A percentile compares a stretch with the other conserved stretches of the same genome.
Conservation (phyloP, 2,888 invertebrate species). For the Apamea epomidion region DNA sequence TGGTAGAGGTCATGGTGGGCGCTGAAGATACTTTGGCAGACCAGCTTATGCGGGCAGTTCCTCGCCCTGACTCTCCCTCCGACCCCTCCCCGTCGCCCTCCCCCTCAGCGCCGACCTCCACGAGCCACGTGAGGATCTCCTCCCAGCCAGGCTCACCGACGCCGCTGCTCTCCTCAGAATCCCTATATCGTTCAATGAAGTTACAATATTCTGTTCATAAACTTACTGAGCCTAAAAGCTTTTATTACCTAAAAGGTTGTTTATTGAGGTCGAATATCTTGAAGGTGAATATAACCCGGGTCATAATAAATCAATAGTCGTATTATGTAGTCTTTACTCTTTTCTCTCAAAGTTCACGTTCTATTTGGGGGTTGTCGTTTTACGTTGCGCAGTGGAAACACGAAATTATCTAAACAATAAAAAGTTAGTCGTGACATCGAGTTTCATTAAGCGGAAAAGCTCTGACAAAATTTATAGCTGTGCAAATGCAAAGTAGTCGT, state of each 20-base stretch:
- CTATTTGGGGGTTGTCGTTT: constrained; percentile 57
- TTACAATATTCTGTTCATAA: constrained; percentile 62
- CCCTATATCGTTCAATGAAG: constrained; percentile 70
- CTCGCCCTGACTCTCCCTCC: constrained; percentile 92
- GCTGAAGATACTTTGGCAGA: constrained; percentile 90
- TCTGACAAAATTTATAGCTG: constrained; percentile 78
- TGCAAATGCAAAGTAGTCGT: constrained; percentile 79
- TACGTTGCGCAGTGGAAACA: constrained; percentile 65
- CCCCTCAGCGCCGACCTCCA: constrained; percentile 96
- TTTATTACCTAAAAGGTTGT: constrained; percentile 68
- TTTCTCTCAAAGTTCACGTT: constrained; percentile 62
- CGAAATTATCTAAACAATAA: constrained; percentile 74
- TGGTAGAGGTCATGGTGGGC: constrained; percentile 78
- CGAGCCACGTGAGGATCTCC: constrained; percentile 97
- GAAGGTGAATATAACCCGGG: constrained; percentile 72
- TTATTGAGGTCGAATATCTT: constrained; percentile 69
- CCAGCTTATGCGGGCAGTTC: constrained; percentile 97
- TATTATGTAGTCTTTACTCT: constrained; percentile 48
- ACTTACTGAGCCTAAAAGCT: constrained; percentile 65
- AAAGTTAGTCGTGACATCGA: constrained; percentile 78
- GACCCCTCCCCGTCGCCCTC: constrained; percentile 88
- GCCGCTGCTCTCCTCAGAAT: constrained; percentile 81
- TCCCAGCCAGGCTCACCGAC: constrained; percentile 90
- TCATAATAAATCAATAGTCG: constrained; percentile 72
- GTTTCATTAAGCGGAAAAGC: constrained; percentile 83